These are phyloP conservation scores for Ellobium chinense DNA, from an alignment of 2,888 invertebrate genomes.

Conservation along the genomic window DNA sequence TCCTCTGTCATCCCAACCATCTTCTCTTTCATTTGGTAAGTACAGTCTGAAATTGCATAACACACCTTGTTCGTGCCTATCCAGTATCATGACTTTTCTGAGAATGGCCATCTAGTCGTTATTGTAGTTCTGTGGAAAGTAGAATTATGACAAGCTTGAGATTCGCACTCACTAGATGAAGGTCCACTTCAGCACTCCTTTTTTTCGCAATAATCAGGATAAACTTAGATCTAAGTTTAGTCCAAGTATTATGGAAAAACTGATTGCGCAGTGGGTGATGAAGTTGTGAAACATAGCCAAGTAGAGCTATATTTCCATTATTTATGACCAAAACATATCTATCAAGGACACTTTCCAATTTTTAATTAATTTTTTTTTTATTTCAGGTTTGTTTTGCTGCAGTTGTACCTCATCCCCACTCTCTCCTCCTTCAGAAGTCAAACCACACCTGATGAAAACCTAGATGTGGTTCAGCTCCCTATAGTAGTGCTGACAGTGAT, in stretches of 20 bases:
- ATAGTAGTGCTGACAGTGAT: conserved; percentile 60
- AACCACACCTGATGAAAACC: conserved; percentile 56
- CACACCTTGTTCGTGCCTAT: not conserved
- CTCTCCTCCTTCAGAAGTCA: conserved; percentile 66
- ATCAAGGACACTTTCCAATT: not conserved
- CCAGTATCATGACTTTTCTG: no score
- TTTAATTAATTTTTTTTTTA: conserved; percentile 12
- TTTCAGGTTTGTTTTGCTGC: conserved; percentile 71
- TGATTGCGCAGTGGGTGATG: no score
- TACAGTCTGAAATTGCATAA: not conserved
- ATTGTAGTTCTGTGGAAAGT: no score
- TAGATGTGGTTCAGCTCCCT: conserved; percentile 62
- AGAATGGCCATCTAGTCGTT: no score
- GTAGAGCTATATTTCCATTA: no score
- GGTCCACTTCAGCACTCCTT: no score
- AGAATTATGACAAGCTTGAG: no score
- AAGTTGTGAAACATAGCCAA: no score
- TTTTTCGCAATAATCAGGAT: no score
- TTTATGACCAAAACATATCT: not conserved
- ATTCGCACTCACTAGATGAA: no score
- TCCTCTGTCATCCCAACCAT: conserved; percentile 63
- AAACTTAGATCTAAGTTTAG: no score
- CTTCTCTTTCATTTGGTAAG: conserved; percentile 68
- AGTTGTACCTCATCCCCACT: conserved; percentile 69
- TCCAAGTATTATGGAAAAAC: not conserved